Evolutionary conservation across 2,113 vertebrate species (phyloP), one percentile per base, ranked within the genome.

Genomic region (Tautogolabrus adspersus): DNA sequence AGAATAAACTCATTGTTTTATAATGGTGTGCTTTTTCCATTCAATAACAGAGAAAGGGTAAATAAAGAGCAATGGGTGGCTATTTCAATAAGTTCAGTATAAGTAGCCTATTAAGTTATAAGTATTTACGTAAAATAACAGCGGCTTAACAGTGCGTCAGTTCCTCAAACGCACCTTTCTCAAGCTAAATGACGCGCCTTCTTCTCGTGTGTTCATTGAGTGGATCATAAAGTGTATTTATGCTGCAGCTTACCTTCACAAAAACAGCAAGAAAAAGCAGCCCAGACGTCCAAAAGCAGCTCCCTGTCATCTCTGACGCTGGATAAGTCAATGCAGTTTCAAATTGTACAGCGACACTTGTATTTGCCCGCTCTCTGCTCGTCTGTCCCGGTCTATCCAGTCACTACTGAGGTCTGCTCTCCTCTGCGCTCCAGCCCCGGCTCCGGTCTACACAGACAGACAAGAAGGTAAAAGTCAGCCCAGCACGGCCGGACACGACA

Each of bases 161-260:
- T 13, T 30, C 13, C 34, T 19, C 47, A 18, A 40, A 56, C 60
- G 9, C 56, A 23, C 69, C 51, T 30, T 34, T 34, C 6, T 42
- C 42, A 19, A 22, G 30, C 10, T 16, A 58, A 58, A 60, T n/a
- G 81, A 69, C 67, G 74, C 74, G 26, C 73, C 8, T 37, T 52
- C 47, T 23, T 44, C 34, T 19, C n/a, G 21, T 11, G 5, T 8
- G 46, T 40, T 64, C 0, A 60, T 26, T 71, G 81, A 72, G 10
- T 22, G 58, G 19, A 75, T 22, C 46, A n/a, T 3, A 26, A 18
- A n/a, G 19, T 12, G 65, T 18, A 10, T 54, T n/a, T 1, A 69
- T 23, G 34, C 23, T 3, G 51, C 19, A 1, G 52, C 90, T 77
- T 91, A 94, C 94, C 93, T 93, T 62, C 62, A 73, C 38, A 49